Percentiles rank a stretch among this genome's conserved stretches.
Evolutionary conservation across 2,888 invertebrate genomes (phyloP).

Genomic region (Muschampia plurimacula): DNA sequence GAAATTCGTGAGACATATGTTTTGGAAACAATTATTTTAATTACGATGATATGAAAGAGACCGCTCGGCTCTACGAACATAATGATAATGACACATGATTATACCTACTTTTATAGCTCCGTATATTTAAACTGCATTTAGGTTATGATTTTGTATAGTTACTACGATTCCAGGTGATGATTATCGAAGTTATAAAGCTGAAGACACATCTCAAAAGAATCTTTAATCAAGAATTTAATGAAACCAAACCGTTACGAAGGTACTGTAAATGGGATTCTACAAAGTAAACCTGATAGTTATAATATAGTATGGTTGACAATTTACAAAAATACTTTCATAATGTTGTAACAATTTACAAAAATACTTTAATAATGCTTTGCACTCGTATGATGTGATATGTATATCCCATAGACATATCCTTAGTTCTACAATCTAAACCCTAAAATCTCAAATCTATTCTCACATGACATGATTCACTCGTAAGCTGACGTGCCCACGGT

Average conservation of each 20-base stretch:
- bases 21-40: constrained; percentile 64
- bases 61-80: constrained; percentile 45
- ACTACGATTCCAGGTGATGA: neutral
- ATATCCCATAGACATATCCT: no score
- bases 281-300: no score
- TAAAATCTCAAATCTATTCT: no score
- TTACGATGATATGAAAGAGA: constrained; percentile 38
- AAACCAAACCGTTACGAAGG: neutral
- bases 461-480: neutral
- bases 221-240: neutral
- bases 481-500: constrained; percentile 4
- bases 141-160: neutral
- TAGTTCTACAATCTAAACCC: no score
- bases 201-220: neutral
- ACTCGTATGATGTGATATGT: no score
- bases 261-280: no score
- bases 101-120: constrained; percentile 2
- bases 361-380: no score
- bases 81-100: constrained; percentile 44
- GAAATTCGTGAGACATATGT: constrained; percentile 61
- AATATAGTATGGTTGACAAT: no score
- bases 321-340: no score
- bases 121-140: neutral
- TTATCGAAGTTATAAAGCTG: no score
- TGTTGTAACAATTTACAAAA: no score